Base-by-base conservation (phyloP, 2,888 invertebrate species). In the Cheilosia scutellata region DNA sequence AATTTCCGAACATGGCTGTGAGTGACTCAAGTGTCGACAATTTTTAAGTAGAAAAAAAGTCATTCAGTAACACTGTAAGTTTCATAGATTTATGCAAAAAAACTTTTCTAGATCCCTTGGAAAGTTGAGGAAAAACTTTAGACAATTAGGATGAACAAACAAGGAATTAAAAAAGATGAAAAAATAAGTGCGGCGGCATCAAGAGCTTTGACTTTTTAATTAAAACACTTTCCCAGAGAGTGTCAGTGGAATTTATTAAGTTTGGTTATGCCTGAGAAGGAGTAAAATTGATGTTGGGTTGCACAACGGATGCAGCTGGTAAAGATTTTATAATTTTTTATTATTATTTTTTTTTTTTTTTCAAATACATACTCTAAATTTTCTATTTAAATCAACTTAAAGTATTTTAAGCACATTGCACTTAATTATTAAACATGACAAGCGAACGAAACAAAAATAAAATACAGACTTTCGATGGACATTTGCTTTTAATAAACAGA, bases 121-220 rank as follows among this genome's bases (percentile, higher is more conserved):
- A 25, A 62, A 49, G 72, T 31, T 53, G 11, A 11, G n/a, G 31
- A 42, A 72, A 31, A 63, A 53, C 72, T 44, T 74, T 2, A 53
- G 53, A 74, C 53, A 53, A 63, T 53, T 53, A 74, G 31, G 60
- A 42, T 3, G 20, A 40, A 60, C 62, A 63, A 62, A 40, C 60
- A 72, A 29, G 11, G 27, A 44, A 42, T 5, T 5, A 42, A 20
- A 33, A 27, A 31, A 6, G 20, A 40, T 33, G 13, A 42, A n/a
- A 53, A 31, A 29, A 29, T 11, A 31, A 33, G 49, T 33, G 20
- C 20, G 2, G 42, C 55, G 29, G 42, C 55, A 31, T 55, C 27
- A 33, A 47, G 49, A 68, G 44, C 55, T 68, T 68, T 57, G 57
- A 68, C 68, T 68, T 68, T 68, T 68, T 68, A 68, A 68, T 68